Evolutionary conservation across 2,113 vertebrate species (phyloP), one percentile per base, ranked within the genome.

Genomic region (Brachionichthys hirsutus): DNA sequence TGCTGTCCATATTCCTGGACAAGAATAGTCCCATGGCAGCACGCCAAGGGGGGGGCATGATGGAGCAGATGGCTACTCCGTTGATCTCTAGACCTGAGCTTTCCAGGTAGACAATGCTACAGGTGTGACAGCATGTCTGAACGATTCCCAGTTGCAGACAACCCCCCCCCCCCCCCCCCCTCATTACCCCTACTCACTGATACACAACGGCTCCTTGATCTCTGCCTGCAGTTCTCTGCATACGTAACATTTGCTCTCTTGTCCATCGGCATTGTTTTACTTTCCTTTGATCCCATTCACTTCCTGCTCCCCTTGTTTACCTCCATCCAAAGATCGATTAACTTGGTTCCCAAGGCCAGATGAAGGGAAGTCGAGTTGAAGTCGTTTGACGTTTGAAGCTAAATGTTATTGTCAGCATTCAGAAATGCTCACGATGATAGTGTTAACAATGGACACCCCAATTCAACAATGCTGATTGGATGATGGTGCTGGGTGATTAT

Each of bases 21-120:
- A 78, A 61, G 72, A 80, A 70, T 75, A 76, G 70, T 76, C 84
- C 82, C 59, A 80, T 80, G 76, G 83, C 83, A 89, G 84, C 75
- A 30, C 43, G 71, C 59, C 57, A 53, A 52, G 86, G 9, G 75
- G 78, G 73, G 72, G 75, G 75, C 81, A 77, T 63, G 58, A 63
- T 63, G 59, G 69, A 83, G 73, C 86, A 90, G 84, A 90, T 90
- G 87, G 85, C 68, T 67, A 64, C 68, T 68, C 69, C 70, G 46
- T 63, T 73, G 65, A 64, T 66, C 68, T 71, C 62, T 66, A 67
- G 56, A 51, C 72, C 55, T 9, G 3, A 53, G 62, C 62, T 62
- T 71, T 66, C 80, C 80, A 89, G 77, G 74, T 43, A 80, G 70
- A 72, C 70, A 20, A 77, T 76, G 75, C 87, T 81, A 91, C 89